Percentiles rank a stretch among this genome's conserved stretches.
Evolutionary conservation across 2,113 vertebrate species (phyloP).

Genomic region (Scophthalmus maximus): DNA sequence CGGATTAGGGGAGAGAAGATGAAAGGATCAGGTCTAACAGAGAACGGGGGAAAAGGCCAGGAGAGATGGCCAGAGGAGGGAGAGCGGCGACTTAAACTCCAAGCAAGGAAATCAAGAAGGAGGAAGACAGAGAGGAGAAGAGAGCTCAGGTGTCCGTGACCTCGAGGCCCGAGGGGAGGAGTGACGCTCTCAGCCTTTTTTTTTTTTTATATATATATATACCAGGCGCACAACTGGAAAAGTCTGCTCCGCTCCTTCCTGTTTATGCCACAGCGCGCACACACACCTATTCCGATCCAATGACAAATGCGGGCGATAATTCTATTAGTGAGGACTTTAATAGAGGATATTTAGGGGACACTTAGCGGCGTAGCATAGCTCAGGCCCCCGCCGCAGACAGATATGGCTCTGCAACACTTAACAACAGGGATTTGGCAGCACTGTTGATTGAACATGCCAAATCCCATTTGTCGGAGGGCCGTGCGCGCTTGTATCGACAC

Average conservation of each 20-base stretch:
- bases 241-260: slow-evolving; percentile 25
- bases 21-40: slow-evolving; percentile 72
- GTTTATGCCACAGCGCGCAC: slow-evolving; percentile 64
- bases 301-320: slow-evolving; percentile 67
- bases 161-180: slow-evolving; percentile 34
- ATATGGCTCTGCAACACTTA: slow-evolving; percentile 77
- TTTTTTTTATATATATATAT: slow-evolving; percentile 8
- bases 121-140: slow-evolving; percentile 32
- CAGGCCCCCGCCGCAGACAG: slow-evolving; percentile 58
- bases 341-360: slow-evolving; percentile 73
- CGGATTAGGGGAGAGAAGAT: slow-evolving; percentile 74
- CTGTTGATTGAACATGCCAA: slow-evolving; percentile 81
- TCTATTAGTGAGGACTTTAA: slow-evolving; percentile 70
- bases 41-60: slow-evolving; percentile 44
- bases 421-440: slow-evolving; percentile 80
- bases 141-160: slow-evolving; percentile 56
- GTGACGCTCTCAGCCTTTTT: slow-evolving; percentile 33
- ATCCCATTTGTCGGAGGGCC: slow-evolving; percentile 78
- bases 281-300: slow-evolving; percentile 63
- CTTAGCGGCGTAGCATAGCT: slow-evolving; percentile 60
- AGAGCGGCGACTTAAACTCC: slow-evolving; percentile 58
- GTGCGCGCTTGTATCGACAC: slow-evolving; percentile 76
- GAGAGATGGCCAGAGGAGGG: slow-evolving; percentile 52
- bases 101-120: slow-evolving; percentile 53
- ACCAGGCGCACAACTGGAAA: slow-evolving; percentile 50